These are phyloP conservation scores for Seira sanloemensis DNA, from an alignment of 2,888 invertebrate species.

Conservation along the genomic window DNA sequence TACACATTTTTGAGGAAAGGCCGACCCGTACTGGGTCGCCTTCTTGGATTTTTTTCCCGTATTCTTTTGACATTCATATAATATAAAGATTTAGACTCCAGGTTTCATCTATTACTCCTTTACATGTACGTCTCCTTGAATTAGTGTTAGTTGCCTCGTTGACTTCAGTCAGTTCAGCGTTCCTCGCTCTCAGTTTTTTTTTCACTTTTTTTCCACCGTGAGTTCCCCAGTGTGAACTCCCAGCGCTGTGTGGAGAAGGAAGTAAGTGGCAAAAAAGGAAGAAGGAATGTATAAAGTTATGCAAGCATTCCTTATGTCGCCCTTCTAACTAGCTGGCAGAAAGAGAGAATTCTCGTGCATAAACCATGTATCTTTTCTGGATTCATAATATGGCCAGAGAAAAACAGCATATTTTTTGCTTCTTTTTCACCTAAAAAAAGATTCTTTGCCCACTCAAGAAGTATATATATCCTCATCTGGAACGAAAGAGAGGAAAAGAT, in stretches of 20 bases:
- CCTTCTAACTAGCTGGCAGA: not conserved
- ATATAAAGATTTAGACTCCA: not conserved
- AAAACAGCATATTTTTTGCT: constrained; percentile 8
- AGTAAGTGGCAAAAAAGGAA: constrained; percentile 27
- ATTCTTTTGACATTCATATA: constrained; percentile 34
- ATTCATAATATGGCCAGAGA: not conserved
- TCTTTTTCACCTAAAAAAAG: not conserved
- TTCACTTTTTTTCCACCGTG: constrained; percentile 3
- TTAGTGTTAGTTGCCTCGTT: constrained; percentile 64
- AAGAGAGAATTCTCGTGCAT: not conserved
- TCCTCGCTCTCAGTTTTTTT: constrained; percentile 8
- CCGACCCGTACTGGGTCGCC: not conserved
- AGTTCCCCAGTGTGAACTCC: constrained; percentile 54
- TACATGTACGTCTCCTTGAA: constrained; percentile 54
- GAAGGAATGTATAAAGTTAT: not conserved
- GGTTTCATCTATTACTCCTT: constrained; percentile 48
- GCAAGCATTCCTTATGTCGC: not conserved
- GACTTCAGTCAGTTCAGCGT: constrained; percentile 47
- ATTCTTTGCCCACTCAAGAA: not conserved
- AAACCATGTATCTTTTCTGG: not conserved
- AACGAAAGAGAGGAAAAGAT: constrained; percentile 18
- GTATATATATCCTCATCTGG: constrained; percentile 9
- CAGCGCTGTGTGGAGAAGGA: not conserved
- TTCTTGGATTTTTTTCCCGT: constrained; percentile 29
- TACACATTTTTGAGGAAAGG: not conserved